phyloP scores from a whole-genome alignment of 1,140 invertebrate species.

The Aphaenogaster ashmeadi region DNA sequence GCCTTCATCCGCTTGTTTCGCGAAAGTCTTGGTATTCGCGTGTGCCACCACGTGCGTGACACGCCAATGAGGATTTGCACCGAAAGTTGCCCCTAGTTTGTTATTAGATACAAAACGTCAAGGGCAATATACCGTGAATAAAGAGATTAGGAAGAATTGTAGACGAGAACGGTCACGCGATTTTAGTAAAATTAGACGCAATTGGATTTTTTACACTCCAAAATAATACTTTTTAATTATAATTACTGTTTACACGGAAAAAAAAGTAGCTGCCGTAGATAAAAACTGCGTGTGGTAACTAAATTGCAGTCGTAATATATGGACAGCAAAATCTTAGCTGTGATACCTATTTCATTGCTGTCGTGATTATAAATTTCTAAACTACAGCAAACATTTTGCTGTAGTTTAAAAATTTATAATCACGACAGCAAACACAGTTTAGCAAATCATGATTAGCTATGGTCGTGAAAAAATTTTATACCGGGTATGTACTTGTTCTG shows the following conservation, averaged over 20 bases:
- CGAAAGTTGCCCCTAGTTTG: not conserved
- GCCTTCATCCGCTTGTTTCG: constrained; percentile 45
- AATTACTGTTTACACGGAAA: not conserved
- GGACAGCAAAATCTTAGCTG: too few relatives aligned
- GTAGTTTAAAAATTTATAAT: too few relatives aligned
- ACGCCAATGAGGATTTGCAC: constrained; percentile 5
- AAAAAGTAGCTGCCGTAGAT: too few relatives aligned
- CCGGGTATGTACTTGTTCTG: not conserved
- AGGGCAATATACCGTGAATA: not conserved
- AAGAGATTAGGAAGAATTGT: not conserved
- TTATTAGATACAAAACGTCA: constrained; percentile 1
- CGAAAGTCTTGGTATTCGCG: constrained; percentile 28
- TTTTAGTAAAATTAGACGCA: not conserved
- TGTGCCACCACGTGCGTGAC: constrained; percentile 13
- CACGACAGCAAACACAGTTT: too few relatives aligned
- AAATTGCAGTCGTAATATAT: too few relatives aligned
- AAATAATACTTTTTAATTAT: not conserved
- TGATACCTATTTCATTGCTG: too few relatives aligned
- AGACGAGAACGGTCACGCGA: not conserved
- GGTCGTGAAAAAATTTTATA: too few relatives aligned
- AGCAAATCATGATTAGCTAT: too few relatives aligned
- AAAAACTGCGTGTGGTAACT: too few relatives aligned
- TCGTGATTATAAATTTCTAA: too few relatives aligned
- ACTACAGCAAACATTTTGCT: too few relatives aligned
- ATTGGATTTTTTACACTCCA: not conserved